Evolutionary conservation across 2,113 vertebrate species (phyloP), one percentile per base, ranked within the genome.

Genomic region (Cryptomyrus ogoouensis): DNA sequence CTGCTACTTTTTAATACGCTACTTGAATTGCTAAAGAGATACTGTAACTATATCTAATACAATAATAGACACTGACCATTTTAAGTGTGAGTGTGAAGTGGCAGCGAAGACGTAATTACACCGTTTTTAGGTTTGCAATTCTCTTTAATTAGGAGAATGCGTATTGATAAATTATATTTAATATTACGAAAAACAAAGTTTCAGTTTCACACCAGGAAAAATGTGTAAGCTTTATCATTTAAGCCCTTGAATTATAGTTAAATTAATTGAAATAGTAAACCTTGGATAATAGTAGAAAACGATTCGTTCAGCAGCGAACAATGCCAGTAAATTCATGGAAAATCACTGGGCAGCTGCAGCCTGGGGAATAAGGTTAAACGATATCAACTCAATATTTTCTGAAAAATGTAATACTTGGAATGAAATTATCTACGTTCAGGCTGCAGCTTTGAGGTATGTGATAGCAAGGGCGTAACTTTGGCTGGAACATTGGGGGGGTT

Each of bases 271-370:
- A 77, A 9, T 39, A 39, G 70, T 31, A 17, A 9, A 77, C 27
- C 70, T 77, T 77, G 70, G 35, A 77, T 77, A 39, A 39, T 39
- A 77, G 31, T 77, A 27, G 24, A 66, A 27, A 66, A 66, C 62
- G 74, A 80, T 35, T 80, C 35, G 35, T 80, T 80, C 74, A 80
- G 35, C 74, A 80, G 74, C 35, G 74, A 5, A n/a, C 74, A 19
- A 80, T 80, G 74, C 35, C 74, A 80, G 35, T 6, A 80, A 42
- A 80, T 80, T 80, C 74, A 80, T 80, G 74, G 74, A 80, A 80
- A 80, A 80, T 80, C 74, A 80, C 74, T 80, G 74, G 74, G 35
- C 13, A 80, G 74, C 74, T 80, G 74, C 74, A 80, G 74, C 35
- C 74, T 19, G 74, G 35, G 13, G 5, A 77, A 77, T 39, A 77